Evolutionary conservation across 2,113 vertebrate genomes (phyloP).

Genomic region (Oxyruncus cristatus): DNA sequence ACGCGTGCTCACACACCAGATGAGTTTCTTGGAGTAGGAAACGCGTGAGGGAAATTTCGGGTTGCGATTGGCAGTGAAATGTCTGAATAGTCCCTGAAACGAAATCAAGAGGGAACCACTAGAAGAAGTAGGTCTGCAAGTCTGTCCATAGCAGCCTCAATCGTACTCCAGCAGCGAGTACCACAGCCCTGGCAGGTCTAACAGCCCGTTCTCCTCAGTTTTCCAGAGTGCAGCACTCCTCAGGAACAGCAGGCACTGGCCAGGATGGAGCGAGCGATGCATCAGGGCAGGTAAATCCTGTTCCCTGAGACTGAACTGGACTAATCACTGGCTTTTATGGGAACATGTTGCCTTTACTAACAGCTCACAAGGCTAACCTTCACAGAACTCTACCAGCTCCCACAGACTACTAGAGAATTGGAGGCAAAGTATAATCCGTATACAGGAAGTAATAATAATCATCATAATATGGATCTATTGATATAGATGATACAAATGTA

Average conservation of each 20-base stretch:
- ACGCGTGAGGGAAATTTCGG: neutral
- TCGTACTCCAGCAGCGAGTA: neutral
- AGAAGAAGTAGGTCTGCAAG: neutral
- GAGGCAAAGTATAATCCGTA: neutral
- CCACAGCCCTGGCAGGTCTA: neutral
- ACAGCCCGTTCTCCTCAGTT: neutral
- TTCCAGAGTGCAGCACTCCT: neutral
- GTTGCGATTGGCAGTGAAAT: neutral
- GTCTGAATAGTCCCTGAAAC: neutral
- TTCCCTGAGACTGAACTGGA: neutral
- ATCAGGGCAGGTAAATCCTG: neutral
- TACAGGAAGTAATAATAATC: neutral
- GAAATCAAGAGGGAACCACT: neutral
- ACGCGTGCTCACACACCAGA: neutral
- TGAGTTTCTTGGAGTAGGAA: neutral
- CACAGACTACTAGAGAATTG: neutral
- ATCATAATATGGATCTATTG: neutral
- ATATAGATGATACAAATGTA: neutral
- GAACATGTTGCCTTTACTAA: neutral
- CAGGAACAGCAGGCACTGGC: neutral
- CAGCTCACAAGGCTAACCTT: neutral
- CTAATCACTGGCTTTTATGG: neutral
- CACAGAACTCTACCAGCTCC: neutral
- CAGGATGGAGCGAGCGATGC: accelerated
- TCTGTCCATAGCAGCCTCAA: neutral